A percentile compares a stretch with the other conserved stretches of the same genome.
phyloP scores from a whole-genome alignment of 2,888 invertebrate genomes.

The Mechanitis mazaeus region DNA sequence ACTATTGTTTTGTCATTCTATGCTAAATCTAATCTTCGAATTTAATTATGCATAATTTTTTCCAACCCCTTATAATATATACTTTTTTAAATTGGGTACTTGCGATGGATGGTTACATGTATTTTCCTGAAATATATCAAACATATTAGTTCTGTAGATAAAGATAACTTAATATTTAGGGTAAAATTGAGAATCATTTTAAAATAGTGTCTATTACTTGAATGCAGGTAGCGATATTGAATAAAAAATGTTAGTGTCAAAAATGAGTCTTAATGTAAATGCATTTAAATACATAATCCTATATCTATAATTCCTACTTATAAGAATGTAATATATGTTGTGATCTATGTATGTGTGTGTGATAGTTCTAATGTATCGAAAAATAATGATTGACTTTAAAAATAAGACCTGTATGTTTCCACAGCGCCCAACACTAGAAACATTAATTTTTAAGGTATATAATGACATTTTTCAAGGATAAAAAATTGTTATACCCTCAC shows the following conservation, averaged over 20 bases:
- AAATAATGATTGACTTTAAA: background rate
- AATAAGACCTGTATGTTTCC: background rate
- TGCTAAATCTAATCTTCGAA: background rate
- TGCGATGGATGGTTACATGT: constrained; percentile 57
- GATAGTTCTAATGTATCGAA: background rate
- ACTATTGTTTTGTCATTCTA: background rate
- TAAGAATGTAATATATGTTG: constrained; percentile 1
- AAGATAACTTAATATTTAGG: background rate
- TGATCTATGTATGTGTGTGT: constrained; percentile 6
- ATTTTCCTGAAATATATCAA: constrained; percentile 61
- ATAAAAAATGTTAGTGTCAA: too few species aligned
- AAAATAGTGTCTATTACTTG: background rate
- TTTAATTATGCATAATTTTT: constrained; percentile 22
- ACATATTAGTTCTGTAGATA: too few species aligned
- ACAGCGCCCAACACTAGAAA: too few species aligned
- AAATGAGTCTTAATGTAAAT: too few species aligned
- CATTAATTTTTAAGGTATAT: too few species aligned
- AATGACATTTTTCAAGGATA: too few species aligned
- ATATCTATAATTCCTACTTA: constrained; percentile 10
- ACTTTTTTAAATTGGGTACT: constrained; percentile 44
- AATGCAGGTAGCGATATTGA: background rate
- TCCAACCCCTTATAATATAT: constrained; percentile 31
- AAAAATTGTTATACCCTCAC: too few species aligned
- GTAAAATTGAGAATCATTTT: background rate
- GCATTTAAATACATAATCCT: constrained; percentile 8